Percentiles rank a stretch among this genome's conserved stretches.
phyloP scores from a whole-genome alignment of 2,888 invertebrate genomes.

The Tiliacea citrago region DNA sequence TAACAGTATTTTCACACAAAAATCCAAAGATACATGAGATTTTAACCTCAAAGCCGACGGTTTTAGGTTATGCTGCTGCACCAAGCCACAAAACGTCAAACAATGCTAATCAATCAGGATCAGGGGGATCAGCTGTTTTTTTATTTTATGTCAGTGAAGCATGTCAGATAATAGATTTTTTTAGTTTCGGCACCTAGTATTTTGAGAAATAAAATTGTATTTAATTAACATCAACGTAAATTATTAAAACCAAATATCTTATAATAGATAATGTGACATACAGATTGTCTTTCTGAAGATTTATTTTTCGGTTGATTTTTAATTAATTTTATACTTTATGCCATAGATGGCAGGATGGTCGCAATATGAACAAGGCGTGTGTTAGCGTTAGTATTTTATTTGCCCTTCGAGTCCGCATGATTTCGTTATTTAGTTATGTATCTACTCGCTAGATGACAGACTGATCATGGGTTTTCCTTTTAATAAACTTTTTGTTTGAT shows the following conservation, averaged over 20 bases:
- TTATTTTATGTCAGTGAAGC: conserved; percentile 2
- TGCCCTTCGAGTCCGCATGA: not conserved
- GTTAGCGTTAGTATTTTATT: no score
- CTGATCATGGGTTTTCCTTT: not conserved
- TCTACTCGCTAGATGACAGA: conserved; percentile 22
- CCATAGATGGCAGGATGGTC: conserved; percentile 38
- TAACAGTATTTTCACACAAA: conserved; percentile 40
- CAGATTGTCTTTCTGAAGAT: not conserved
- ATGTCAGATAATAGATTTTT: not conserved
- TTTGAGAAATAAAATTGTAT: not conserved
- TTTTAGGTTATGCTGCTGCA: conserved; percentile 67
- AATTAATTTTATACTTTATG: no score
- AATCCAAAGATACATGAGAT: conserved; percentile 42
- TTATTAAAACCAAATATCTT: not conserved
- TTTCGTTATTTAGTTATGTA: not conserved
- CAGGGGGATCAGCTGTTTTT: conserved; percentile 63
- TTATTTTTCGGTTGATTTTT: not conserved
- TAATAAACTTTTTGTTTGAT: not conserved
- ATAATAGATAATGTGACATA: no score
- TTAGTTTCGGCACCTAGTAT: not conserved
- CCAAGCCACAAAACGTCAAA: conserved; percentile 45
- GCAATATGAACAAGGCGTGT: not conserved
- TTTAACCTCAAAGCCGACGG: conserved; percentile 66
- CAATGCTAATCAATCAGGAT: conserved; percentile 45
- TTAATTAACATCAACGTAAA: no score